Percentiles rank a stretch among this genome's conserved stretches.
These are phyloP conservation scores for Chionomys nivalis DNA, from an alignment of 2,113 vertebrate species.

Conservation along the genomic window DNA sequence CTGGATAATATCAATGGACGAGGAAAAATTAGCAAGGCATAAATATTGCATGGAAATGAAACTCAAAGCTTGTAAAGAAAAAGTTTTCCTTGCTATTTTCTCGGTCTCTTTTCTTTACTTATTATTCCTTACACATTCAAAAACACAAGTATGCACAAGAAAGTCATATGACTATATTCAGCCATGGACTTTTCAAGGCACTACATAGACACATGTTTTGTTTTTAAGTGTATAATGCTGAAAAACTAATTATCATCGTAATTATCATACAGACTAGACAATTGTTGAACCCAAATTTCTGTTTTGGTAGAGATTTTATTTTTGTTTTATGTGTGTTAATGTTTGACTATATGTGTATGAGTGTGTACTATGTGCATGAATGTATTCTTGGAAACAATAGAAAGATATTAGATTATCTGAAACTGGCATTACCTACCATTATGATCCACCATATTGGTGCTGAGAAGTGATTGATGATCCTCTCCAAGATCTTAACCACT, in stretches of 20 bases:
- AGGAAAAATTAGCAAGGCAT: background rate
- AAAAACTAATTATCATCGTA: background rate
- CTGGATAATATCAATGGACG: background rate
- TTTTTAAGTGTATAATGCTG: background rate
- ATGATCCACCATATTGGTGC: background rate
- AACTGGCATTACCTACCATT: background rate
- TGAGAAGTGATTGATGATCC: background rate
- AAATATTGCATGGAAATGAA: background rate
- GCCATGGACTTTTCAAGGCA: background rate
- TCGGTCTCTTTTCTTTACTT: background rate
- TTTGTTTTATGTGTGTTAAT: background rate
- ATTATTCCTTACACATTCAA: background rate
- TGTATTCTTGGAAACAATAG: background rate
- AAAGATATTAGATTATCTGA: background rate
- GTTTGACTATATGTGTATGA: background rate
- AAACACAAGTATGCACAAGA: background rate
- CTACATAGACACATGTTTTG: background rate
- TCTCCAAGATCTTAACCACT: background rate
- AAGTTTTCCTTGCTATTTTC: background rate
- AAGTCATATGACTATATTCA: background rate
- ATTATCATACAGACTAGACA: background rate
- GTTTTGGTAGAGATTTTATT: background rate
- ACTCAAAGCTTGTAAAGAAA: background rate
- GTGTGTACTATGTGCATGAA: background rate
- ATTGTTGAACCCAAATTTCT: background rate